phyloP scores from a whole-genome alignment of 1,140 invertebrate genomes.

The Oedothorax gibbosus region DNA sequence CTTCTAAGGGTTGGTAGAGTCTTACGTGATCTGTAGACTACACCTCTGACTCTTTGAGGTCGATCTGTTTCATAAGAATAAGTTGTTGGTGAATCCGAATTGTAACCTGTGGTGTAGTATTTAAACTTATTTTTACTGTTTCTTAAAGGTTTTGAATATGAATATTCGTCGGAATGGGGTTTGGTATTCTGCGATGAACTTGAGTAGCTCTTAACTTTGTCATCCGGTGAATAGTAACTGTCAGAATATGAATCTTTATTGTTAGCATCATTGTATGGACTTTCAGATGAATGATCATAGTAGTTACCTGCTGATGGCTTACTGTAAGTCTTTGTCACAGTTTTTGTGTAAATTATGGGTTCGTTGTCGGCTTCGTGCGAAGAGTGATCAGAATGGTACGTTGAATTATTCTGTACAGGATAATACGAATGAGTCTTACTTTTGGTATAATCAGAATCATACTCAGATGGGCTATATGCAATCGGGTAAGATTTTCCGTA shows the following conservation, averaged over 20 bases:
- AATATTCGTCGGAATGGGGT: slow-evolving; percentile 29
- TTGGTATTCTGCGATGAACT: neutral
- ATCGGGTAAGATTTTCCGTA: slow-evolving; percentile 1
- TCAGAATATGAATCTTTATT: neutral
- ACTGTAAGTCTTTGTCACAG: slow-evolving; percentile 24
- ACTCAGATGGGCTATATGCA: neutral
- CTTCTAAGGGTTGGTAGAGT: slow-evolving; percentile 2
- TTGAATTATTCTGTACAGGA: neutral
- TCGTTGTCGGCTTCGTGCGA: slow-evolving; percentile 13
- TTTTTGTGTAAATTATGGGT: slow-evolving; percentile 28
- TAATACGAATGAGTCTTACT: slow-evolving; percentile 1
- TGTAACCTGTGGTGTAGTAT: slow-evolving; percentile 9
- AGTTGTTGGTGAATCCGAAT: too few species aligned
- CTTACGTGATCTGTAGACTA: slow-evolving; percentile 42
- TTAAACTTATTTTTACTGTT: slow-evolving; percentile 26
- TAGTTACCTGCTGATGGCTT: neutral
- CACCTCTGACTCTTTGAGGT: slow-evolving; percentile 38
- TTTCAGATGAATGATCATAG: slow-evolving; percentile 10
- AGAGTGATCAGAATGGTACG: slow-evolving; percentile 7
- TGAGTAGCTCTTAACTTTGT: neutral
- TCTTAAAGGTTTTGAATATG: slow-evolving; percentile 4
- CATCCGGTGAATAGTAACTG: neutral
- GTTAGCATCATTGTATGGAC: neutral
- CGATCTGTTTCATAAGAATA: neutral
- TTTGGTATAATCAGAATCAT: neutral